These are phyloP conservation scores for Dendrophyllia cribrosa DNA, from an alignment of 64 coral and sea anemone species.

Conservation along the genomic window DNA sequence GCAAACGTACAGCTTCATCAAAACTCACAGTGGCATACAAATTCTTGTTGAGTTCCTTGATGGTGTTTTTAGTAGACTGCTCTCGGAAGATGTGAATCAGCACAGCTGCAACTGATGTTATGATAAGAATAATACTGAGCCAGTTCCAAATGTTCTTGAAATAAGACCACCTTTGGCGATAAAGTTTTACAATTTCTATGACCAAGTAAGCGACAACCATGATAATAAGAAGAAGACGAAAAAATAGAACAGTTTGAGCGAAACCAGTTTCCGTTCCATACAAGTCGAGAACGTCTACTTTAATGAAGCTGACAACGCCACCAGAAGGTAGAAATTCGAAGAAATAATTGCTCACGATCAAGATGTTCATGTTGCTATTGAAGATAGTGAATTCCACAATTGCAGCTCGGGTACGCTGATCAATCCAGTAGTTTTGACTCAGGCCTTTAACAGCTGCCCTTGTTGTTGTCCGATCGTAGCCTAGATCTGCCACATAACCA, in stretches of 20 bases:
- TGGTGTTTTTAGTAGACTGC: conserved; percentile 34
- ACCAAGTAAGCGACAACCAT: conserved; percentile 64
- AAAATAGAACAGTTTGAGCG: conserved; percentile 51
- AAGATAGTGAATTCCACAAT: conserved; percentile 69
- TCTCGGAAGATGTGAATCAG: conserved; percentile 56
- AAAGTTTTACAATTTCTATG: conserved; percentile 50
- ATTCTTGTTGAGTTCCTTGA: conserved; percentile 51
- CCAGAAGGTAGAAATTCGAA: conserved; percentile 66
- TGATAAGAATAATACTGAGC: conserved; percentile 37
- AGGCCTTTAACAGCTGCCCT: conserved; percentile 23
- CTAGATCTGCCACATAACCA: conserved; percentile 67
- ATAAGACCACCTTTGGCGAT: conserved; percentile 44
- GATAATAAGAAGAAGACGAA: conserved; percentile 50
- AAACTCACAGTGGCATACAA: conserved; percentile 63
- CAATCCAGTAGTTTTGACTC: conserved; percentile 61
- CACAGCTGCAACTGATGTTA: conserved; percentile 41
- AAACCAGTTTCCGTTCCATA: conserved; percentile 53
- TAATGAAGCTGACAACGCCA: neutral
- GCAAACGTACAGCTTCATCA: conserved; percentile 35
- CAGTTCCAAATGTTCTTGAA: conserved; percentile 57
- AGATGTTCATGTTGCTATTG: conserved; percentile 63
- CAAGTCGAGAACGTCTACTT: conserved; percentile 40
- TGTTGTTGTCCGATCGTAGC: conserved; percentile 48
- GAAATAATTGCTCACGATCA: conserved; percentile 39
- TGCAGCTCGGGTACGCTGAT: conserved; percentile 51